Evolutionary conservation across 2,888 invertebrate genomes (phyloP), one percentile per base, ranked within the genome.

Genomic region (Nymphalis urticae): DNA sequence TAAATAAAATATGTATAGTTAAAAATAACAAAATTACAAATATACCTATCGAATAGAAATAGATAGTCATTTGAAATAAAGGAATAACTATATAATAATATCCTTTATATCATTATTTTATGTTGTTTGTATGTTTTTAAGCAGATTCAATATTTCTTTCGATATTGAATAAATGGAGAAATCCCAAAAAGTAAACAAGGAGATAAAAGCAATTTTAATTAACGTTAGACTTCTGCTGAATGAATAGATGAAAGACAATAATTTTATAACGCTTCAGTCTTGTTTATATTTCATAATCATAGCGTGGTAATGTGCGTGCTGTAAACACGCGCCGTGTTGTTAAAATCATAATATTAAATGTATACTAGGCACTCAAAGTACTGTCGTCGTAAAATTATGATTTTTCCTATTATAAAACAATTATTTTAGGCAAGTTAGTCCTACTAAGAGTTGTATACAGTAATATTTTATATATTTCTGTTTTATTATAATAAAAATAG

Each of bases 281-380:
- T 32, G 64, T 65, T 64, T 62, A 65, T 69, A 54, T 62, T 54
- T 61, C 61, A 56, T 56, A 56, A 56, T 56, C 54, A n/a, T 56
- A 56, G 58, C 58, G 47, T n/a, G 54, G 64, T 60, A 66, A 63
- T 69, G 59, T 72, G 71, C 66, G 47, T 64, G 66, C 67, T 71
- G 73, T 75, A 71, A 75, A 74, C 60, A 69, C 69, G 71, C 51
- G 66, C 10, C 27, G 48, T 48, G 59, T 54, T 62, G 62, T 72
- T 71, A 72, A 75, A 73, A 66, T 67, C 65, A 68, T 72, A 42
- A 42, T 42, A 71, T 75, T 61, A 64, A 63, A 75, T 64, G 62
- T 51, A 66, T 53, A 48, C 36, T 63, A 63, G 62, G 53, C 66
- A 65, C 69, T 69, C 69, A 54, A 42, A 68, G 24, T 68, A 67